These are phyloP conservation scores for Aphis craccivora DNA, from an alignment of 1,140 invertebrate species.

Conservation along the genomic window DNA sequence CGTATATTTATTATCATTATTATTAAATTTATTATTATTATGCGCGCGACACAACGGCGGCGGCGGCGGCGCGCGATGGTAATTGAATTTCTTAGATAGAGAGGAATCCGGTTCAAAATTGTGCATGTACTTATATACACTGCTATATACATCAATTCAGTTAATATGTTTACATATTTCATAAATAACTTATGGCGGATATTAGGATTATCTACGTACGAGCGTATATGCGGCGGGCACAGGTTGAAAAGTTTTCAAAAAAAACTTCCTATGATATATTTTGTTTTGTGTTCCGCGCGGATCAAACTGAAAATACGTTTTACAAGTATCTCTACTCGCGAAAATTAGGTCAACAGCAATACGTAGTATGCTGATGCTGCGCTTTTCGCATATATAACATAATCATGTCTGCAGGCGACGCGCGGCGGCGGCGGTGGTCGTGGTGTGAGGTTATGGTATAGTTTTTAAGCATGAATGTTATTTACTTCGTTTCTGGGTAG, in stretches of 20 bases:
- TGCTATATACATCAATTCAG: not conserved
- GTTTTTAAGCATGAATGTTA: constrained; percentile 8
- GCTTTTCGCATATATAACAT: not conserved
- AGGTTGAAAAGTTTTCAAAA: not conserved
- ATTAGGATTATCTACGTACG: not conserved
- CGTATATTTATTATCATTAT: constrained; percentile 10
- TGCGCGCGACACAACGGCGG: not conserved
- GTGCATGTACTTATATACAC: not conserved
- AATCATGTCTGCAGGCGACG: not conserved
- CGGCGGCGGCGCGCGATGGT: not conserved
- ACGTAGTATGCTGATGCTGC: not conserved
- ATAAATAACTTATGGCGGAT: not conserved
- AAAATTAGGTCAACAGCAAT: constrained; percentile 16
- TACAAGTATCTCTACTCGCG: not conserved
- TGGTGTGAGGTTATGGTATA: not conserved
- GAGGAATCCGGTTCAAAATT: not conserved
- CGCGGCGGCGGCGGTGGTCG: too few relatives aligned
- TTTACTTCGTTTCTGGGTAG: not conserved
- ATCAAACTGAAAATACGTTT: not conserved
- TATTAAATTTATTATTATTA: not conserved
- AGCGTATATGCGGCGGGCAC: too few relatives aligned
- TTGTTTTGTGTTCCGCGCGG: not conserved
- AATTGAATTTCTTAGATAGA: not conserved
- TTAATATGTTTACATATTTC: not conserved
- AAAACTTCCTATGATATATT: not conserved